phyloP scores from a whole-genome alignment of 2,797 vertebrate species.

The Xenopus petersii region DNA sequence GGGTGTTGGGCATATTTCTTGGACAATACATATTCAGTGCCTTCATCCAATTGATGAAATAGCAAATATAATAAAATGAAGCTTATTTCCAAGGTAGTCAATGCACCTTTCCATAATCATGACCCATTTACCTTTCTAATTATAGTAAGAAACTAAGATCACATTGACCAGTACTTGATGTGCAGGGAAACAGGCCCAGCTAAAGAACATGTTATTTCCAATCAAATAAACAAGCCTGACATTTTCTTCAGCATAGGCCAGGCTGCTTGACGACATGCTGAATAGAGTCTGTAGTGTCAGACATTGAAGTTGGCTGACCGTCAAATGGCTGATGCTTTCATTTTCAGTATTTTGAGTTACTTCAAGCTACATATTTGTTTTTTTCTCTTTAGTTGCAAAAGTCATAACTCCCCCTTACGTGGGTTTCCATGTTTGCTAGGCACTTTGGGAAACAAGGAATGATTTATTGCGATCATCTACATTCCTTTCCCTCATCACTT shows the following conservation, averaged over 20 bases:
- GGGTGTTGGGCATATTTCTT: too few species aligned
- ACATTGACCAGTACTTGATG: background rate
- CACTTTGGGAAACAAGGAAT: slow-evolving; percentile 49
- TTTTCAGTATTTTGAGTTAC: slow-evolving; percentile 24
- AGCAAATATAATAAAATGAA: background rate
- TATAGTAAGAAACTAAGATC: slow-evolving; percentile 6
- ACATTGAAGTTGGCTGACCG: slow-evolving; percentile 17
- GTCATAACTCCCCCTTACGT: slow-evolving; percentile 5
- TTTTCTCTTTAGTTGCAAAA: slow-evolving; percentile 20
- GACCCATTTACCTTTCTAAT: slow-evolving; percentile 1
- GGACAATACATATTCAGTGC: too few species aligned
- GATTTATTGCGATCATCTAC: slow-evolving; percentile 46
- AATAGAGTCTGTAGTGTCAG: slow-evolving; percentile 32
- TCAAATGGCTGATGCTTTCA: slow-evolving; percentile 21
- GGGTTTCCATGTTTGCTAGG: slow-evolving; percentile 41
- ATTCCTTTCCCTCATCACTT: slow-evolving; percentile 45
- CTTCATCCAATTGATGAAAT: too few species aligned
- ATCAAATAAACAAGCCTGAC: slow-evolving; percentile 10
- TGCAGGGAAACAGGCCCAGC: background rate
- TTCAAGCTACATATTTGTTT: slow-evolving; percentile 45
- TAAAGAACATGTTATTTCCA: slow-evolving; percentile 3
- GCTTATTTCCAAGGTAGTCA: background rate
- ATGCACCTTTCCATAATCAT: background rate
- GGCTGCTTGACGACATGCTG: slow-evolving; percentile 10
- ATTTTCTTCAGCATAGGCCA: slow-evolving; percentile 25